phyloP scores from a whole-genome alignment of 2,888 invertebrate genomes.

The Platerodrilus igneus region DNA sequence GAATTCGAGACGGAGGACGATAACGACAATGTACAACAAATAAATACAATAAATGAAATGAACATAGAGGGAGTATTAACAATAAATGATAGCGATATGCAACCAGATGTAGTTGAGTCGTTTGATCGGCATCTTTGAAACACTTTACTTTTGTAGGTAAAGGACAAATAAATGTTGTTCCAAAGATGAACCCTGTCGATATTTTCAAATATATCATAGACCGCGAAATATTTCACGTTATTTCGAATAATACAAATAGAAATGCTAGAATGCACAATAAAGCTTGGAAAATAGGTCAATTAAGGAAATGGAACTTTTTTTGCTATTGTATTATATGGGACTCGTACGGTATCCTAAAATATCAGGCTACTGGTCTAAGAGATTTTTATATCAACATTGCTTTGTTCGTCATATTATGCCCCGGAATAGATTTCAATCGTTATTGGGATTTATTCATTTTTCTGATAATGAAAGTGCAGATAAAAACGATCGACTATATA shows the following conservation, averaged over 20 bases:
- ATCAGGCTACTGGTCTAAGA: conserved; percentile 12
- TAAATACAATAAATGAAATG: conserved; percentile 5
- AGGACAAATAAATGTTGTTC: conserved; percentile 10
- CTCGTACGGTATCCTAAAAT: conserved; percentile 9
- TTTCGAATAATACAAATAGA: conserved; percentile 8
- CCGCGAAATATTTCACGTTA: conserved; percentile 7
- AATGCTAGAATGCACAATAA: conserved; percentile 10
- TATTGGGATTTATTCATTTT: conserved; percentile 10
- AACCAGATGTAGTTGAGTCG: too few species aligned
- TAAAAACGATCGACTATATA: conserved; percentile 10
- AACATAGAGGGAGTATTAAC: conserved; percentile 4
- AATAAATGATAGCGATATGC: too few species aligned
- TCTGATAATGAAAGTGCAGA: conserved; percentile 12
- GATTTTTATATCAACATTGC: conserved; percentile 12
- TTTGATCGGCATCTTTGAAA: not conserved
- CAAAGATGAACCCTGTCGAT: conserved; percentile 8
- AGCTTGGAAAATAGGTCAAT: conserved; percentile 7
- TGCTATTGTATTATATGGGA: conserved; percentile 8
- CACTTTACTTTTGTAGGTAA: conserved; percentile 1
- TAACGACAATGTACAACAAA: conserved; percentile 1
- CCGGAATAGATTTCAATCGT: conserved; percentile 9
- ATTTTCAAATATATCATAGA: conserved; percentile 9
- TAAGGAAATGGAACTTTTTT: conserved; percentile 11
- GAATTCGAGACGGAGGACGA: not conserved
- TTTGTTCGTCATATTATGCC: conserved; percentile 12